These are phyloP conservation scores for Lasioglossum villosulum DNA, from an alignment of 2,888 invertebrate species.

Conservation along the genomic window DNA sequence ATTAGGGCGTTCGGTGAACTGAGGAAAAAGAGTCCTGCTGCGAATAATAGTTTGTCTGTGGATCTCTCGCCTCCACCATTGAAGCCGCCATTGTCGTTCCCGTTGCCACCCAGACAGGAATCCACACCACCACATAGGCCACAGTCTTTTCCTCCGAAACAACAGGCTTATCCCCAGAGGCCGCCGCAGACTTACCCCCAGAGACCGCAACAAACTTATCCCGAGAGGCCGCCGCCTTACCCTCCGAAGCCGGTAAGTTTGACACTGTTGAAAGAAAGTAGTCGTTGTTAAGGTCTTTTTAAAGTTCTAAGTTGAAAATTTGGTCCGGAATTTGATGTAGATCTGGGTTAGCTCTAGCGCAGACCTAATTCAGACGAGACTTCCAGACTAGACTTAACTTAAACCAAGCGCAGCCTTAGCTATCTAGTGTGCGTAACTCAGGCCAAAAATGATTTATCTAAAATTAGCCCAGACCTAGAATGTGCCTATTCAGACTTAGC, in stretches of 20 bases:
- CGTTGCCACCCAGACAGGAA: constrained; percentile 17
- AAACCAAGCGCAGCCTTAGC: too few species aligned
- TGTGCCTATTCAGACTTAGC: not conserved
- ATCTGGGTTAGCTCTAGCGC: not conserved
- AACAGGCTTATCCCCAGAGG: constrained; percentile 25
- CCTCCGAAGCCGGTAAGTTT: constrained; percentile 50
- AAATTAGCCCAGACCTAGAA: not conserved
- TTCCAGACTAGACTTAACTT: too few species aligned
- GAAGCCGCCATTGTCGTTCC: not conserved
- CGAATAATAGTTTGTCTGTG: constrained; percentile 11
- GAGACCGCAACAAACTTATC: not conserved
- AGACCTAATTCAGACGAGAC: not conserved
- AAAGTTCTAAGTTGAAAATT: too few species aligned
- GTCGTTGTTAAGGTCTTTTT: not conserved
- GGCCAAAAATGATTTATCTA: not conserved
- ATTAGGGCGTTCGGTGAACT: constrained; percentile 66
- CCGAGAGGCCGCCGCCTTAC: constrained; percentile 26
- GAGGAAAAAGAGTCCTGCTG: constrained; percentile 56
- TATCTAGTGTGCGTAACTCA: not conserved
- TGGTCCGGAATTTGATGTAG: not conserved
- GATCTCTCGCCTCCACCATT: constrained; percentile 41
- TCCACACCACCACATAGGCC: not conserved
- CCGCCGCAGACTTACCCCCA: constrained; percentile 6
- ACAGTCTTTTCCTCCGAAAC: not conserved
- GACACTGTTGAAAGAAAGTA: not conserved